Evolutionary conservation across 2,113 vertebrate genomes (phyloP).

Genomic region (Terrapene triunguis): DNA sequence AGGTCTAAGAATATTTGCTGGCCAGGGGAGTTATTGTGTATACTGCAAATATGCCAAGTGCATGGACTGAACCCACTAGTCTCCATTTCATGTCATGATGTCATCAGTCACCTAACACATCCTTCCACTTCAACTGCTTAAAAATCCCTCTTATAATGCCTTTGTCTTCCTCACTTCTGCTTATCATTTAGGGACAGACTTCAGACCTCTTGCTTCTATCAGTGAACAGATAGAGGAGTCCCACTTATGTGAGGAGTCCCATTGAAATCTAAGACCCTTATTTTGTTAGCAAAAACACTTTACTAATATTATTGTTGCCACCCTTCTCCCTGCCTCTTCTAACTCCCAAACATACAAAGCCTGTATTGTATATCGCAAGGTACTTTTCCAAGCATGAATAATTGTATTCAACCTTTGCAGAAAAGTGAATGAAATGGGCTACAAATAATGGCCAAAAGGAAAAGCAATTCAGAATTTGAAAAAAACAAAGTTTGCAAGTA

Average conservation of each 20-base stretch:
- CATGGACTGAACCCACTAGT: too few species aligned
- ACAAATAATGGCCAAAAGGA: neutral
- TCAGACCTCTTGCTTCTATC: neutral
- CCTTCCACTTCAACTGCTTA: neutral
- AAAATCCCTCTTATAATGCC: neutral
- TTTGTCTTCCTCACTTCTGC: rapidly evolving
- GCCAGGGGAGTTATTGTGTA: neutral
- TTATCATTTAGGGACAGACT: neutral
- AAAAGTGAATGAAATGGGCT: neutral
- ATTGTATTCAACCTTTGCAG: neutral
- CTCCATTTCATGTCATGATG: neutral
- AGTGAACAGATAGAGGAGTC: neutral
- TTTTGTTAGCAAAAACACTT: neutral
- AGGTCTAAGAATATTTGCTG: neutral
- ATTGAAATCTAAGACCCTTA: neutral
- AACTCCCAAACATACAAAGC: neutral
- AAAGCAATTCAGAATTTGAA: neutral
- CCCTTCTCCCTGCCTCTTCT: neutral
- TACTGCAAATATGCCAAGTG: neutral
- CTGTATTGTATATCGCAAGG: neutral
- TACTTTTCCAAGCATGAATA: neutral
- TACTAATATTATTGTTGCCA: neutral
- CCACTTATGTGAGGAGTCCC: neutral
- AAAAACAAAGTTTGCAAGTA: neutral
- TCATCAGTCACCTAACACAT: rapidly evolving